phyloP scores from a whole-genome alignment of 1,140 invertebrate genomes.

The Temnothorax curvispinosus region DNA sequence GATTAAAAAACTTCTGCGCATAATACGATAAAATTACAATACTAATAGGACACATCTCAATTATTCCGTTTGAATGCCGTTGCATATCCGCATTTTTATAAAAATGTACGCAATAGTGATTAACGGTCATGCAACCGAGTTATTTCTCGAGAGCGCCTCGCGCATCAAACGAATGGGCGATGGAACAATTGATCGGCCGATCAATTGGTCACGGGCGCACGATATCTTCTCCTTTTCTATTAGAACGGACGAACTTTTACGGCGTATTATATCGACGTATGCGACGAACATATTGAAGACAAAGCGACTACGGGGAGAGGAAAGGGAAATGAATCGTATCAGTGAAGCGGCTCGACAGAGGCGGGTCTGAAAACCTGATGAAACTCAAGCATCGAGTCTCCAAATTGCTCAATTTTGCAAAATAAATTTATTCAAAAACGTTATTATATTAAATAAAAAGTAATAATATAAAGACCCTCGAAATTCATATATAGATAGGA shows the following conservation, averaged over 20 bases:
- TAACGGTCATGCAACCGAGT: constrained; percentile 27
- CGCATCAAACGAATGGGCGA: constrained; percentile 9
- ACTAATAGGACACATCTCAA: constrained; percentile 18
- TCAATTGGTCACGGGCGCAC: constrained; percentile 54
- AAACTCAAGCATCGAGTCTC: background rate
- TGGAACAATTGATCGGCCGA: constrained; percentile 51
- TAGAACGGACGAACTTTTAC: constrained; percentile 41
- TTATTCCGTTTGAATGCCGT: background rate
- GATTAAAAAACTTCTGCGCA: too few relatives aligned
- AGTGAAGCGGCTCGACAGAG: background rate
- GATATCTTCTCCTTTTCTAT: constrained; percentile 38
- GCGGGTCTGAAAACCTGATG: background rate
- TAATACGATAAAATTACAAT: background rate
- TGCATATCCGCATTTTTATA: constrained; percentile 21
- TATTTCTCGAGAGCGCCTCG: constrained; percentile 20
- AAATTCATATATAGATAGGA: too few relatives aligned
- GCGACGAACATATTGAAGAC: constrained; percentile 20
- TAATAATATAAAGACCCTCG: too few relatives aligned
- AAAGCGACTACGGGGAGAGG: background rate
- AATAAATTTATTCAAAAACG: background rate
- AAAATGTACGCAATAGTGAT: constrained; percentile 26
- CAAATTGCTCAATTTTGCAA: background rate
- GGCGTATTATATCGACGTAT: constrained; percentile 49
- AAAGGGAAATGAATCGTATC: constrained; percentile 5
- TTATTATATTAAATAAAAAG: background rate